Base-by-base conservation (phyloP, 2,797 vertebrate genomes). In the Pseudomugil tenellus region DNA sequence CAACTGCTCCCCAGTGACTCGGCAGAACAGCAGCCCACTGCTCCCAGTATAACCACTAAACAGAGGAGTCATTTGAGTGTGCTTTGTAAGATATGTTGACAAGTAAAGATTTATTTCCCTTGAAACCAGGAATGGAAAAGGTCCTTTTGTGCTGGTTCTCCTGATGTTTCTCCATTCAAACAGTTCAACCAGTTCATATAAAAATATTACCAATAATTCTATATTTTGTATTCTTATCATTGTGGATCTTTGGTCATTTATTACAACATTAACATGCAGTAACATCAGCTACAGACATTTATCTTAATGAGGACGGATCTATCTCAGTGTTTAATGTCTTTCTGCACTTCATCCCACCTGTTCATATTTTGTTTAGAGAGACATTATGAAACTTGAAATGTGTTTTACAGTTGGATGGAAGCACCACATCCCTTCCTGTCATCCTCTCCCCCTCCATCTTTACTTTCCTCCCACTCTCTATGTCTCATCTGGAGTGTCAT, bases 401-500 rank as follows among this genome's bases (percentile, higher is more conserved):
- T 70, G 65, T 67, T 84, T 78, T 67, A 41, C 67, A 76, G 75
- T 61, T 7, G 62, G 76, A 82, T 60, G 70, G 67, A 79, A 69
- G 64, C 16, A 10, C n/a, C 54, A 23, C 59, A 2, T 71, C 39
- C 31, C 55, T 67, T 55, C 51, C 59, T 54, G 59, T 25, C 52
- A 26, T 65, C 72, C 71, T 67, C 49, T 37, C 73, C 48, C 35
- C 41, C 51, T 62, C 53, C 70, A 63, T 77, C 79, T 77, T 74
- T 60, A 77, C 77, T 83, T 85, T 79, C 80, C 86, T 80, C 76
- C 86, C 82, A 84, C 84, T 81, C 75, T 34, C 66, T 72, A 31
- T 61, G 80, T 87, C 85, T 84, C 89, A 84, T 86, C 83, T 80
- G 72, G 73, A 79, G 80, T 80, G 85, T 86, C 87, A 76, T 84